Conservation (phyloP, 30 jellyfish, hydroid and myxozoan species). For the Aurelia sp. region DNA sequence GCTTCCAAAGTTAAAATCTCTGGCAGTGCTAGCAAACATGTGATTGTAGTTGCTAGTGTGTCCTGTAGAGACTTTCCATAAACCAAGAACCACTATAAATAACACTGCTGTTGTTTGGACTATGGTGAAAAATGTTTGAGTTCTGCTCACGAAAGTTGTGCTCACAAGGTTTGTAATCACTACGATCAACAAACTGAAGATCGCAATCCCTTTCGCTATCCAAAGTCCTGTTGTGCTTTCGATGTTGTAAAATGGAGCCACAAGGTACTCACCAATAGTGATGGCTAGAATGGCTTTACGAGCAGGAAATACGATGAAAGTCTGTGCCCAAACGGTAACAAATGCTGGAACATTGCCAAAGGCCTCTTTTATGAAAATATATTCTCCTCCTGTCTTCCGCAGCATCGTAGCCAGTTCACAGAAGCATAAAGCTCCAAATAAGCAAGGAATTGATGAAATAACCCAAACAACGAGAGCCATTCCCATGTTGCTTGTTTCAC, state of each 20-base stretch:
- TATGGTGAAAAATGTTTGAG: conserved; percentile 1
- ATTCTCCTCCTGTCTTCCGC: conserved; percentile 22
- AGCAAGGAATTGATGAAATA: not conserved
- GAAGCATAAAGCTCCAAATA: conserved; percentile 18
- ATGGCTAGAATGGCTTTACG: conserved; percentile 1
- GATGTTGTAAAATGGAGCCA: conserved; percentile 3
- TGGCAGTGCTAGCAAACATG: conserved; percentile 3
- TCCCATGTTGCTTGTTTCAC: conserved; percentile 16
- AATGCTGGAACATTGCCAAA: conserved; percentile 13
- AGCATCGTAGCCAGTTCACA: conserved; percentile 18
- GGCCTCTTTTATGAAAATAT: not conserved
- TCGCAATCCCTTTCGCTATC: conserved; percentile 10
- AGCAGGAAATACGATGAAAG: conserved; percentile 1
- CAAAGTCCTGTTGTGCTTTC: not conserved
- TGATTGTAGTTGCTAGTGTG: not conserved
- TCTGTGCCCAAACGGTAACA: conserved; percentile 17
- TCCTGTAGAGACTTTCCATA: conserved; percentile 17
- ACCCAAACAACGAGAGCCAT: conserved; percentile 38
- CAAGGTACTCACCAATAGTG: conserved; percentile 6
- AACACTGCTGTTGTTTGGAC: conserved; percentile 3
- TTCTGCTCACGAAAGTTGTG: not conserved
- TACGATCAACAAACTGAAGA: not conserved
- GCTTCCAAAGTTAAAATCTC: not conserved
- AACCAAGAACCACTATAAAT: conserved; percentile 17
- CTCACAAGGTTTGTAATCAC: not conserved